Percentiles rank a stretch among this genome's conserved stretches.
phyloP scores from a whole-genome alignment of 2,797 vertebrate genomes.

The Onychomys arenicola region DNA sequence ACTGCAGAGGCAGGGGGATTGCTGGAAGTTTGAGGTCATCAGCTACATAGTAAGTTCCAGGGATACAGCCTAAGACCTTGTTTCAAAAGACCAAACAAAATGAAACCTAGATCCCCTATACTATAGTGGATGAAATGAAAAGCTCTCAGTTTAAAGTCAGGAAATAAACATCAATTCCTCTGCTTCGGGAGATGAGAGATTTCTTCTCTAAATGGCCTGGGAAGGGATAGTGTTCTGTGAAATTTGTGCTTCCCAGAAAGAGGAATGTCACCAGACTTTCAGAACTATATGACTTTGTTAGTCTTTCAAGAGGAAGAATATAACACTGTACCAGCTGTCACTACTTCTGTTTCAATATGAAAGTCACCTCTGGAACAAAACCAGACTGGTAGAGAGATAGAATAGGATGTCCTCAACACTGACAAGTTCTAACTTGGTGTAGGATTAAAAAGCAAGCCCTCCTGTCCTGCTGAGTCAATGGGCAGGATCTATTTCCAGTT shows the following conservation, averaged over 20 bases:
- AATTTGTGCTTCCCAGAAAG: conserved; percentile 49
- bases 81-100: not conserved
- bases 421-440: conserved; percentile 51
- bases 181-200: not conserved
- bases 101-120: not conserved
- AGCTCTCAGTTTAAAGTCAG: conserved; percentile 53
- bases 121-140: not conserved
- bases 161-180: conserved; percentile 54
- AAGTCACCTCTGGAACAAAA: conserved; percentile 74
- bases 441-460: conserved; percentile 37
- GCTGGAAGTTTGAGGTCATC: not conserved
- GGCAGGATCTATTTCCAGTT: conserved; percentile 71
- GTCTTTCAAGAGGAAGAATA: conserved; percentile 39
- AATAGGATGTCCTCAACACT: conserved; percentile 24
- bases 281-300: conserved; percentile 28
- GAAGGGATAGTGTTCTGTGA: conserved; percentile 26
- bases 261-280: conserved; percentile 62
- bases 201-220: conserved; percentile 37
- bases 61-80: not conserved
- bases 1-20: not conserved
- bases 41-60: not conserved
- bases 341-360: conserved; percentile 65
- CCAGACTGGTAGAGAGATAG: conserved; percentile 14
- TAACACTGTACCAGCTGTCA: conserved; percentile 49
- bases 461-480: conserved; percentile 57